Conservation (phyloP, 2,797 vertebrate genomes). For the Coluber constrictor region DNA sequence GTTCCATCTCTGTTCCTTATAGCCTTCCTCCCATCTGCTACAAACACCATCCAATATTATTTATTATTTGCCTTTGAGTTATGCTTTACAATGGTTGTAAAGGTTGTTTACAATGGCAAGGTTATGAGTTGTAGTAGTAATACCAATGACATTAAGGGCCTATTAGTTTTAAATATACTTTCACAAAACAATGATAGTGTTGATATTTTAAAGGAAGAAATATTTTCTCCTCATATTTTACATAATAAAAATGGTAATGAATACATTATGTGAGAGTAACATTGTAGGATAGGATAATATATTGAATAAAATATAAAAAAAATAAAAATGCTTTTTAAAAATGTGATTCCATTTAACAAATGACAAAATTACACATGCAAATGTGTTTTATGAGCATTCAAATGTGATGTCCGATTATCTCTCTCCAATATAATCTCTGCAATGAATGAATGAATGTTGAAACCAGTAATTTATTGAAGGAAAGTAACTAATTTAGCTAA, state of each 20-base stretch:
- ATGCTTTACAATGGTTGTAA: conserved; percentile 31
- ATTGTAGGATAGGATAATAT: background rate
- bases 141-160: background rate
- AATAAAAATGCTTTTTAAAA: background rate
- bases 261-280: background rate
- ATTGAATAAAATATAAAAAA: background rate
- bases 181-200: background rate
- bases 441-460: background rate
- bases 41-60: background rate
- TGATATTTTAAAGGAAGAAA: background rate
- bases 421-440: background rate
- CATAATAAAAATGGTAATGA: background rate
- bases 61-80: conserved; percentile 3
- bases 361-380: background rate
- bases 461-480: background rate
- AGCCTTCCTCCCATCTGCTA: background rate
- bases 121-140: conserved; percentile 5
- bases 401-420: background rate
- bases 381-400: background rate
- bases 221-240: background rate
- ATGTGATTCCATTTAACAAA: background rate
- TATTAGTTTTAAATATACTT: background rate
- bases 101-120: conserved; percentile 22
- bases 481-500: background rate
- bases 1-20: background rate